Percentiles rank a stretch among this genome's conserved stretches.
phyloP scores from a whole-genome alignment of 2,888 invertebrate species.

The Tetragonisca angustula region DNA sequence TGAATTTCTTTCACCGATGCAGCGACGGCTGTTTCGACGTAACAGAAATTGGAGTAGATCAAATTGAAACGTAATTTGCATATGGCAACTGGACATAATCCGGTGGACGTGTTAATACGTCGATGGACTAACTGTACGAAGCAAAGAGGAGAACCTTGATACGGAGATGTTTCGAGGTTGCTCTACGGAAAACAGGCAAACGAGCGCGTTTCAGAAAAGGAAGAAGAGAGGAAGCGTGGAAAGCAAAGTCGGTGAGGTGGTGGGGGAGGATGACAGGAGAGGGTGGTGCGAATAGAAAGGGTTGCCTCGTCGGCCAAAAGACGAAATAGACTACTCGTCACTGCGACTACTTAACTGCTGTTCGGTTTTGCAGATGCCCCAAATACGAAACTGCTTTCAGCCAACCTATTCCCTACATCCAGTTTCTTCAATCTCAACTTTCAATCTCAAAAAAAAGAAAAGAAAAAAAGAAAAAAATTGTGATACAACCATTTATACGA shows the following conservation, averaged over 20 bases:
- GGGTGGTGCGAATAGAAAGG: background rate
- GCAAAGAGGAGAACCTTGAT: slow-evolving; percentile 15
- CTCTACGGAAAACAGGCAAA: slow-evolving; percentile 16
- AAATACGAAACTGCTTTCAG: slow-evolving; percentile 7
- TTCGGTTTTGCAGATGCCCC: background rate
- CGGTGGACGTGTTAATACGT: background rate
- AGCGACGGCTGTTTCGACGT: no score
- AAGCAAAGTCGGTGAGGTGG: background rate
- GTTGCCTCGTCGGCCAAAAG: background rate
- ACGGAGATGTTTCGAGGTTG: slow-evolving; percentile 31
- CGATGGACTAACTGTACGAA: background rate
- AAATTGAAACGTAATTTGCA: background rate
- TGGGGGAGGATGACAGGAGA: no score
- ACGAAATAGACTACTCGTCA: slow-evolving; percentile 10
- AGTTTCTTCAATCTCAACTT: background rate
- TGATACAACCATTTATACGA: background rate
- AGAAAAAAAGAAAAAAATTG: no score
- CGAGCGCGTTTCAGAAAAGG: slow-evolving; percentile 10
- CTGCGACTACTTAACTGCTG: background rate
- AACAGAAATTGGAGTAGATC: background rate
- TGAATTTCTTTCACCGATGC: no score
- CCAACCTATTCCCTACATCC: background rate
- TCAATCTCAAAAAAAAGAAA: background rate
- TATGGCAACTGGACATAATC: background rate
- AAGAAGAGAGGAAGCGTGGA: slow-evolving; percentile 1